Conservation (phyloP, 2,113 vertebrate genomes). For the Aythya baeri region DNA sequence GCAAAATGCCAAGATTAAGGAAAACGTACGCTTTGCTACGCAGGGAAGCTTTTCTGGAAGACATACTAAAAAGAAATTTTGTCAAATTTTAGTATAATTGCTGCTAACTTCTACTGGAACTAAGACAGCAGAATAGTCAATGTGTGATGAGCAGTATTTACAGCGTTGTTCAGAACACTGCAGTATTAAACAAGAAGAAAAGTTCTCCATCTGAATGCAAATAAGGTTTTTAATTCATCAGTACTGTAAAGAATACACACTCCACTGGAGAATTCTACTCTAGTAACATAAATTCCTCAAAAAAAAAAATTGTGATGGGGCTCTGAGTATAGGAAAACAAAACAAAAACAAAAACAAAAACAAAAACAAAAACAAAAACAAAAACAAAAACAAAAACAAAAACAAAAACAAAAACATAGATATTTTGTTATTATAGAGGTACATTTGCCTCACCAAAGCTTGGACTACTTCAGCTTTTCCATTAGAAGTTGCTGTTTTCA, state of each 20-base stretch:
- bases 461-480: slow-evolving; percentile 68
- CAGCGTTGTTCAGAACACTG: not conserved
- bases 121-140: not conserved
- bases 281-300: slow-evolving; percentile 70
- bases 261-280: slow-evolving; percentile 57
- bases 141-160: not conserved
- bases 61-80: slow-evolving; percentile 43
- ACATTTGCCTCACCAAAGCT: slow-evolving; percentile 17
- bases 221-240: slow-evolving; percentile 29
- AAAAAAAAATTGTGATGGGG: slow-evolving; percentile 40
- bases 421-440: slow-evolving; percentile 62
- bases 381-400: too few relatives aligned
- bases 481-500: slow-evolving; percentile 70
- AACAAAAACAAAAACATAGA: not conserved
- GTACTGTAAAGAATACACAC: slow-evolving; percentile 47
- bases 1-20: slow-evolving; percentile 71
- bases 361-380: too few relatives aligned
- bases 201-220: not conserved
- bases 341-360: slow-evolving; percentile 21
- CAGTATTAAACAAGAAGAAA: slow-evolving; percentile 16
- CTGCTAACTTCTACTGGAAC: not conserved
- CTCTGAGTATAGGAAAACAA: slow-evolving; percentile 43
- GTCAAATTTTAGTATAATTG: slow-evolving; percentile 40
- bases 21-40: slow-evolving; percentile 65
- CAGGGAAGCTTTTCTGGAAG: slow-evolving; percentile 45